These are phyloP conservation scores for Cuniculus paca DNA, from an alignment of 2,797 vertebrate genomes.

Conservation along the genomic window DNA sequence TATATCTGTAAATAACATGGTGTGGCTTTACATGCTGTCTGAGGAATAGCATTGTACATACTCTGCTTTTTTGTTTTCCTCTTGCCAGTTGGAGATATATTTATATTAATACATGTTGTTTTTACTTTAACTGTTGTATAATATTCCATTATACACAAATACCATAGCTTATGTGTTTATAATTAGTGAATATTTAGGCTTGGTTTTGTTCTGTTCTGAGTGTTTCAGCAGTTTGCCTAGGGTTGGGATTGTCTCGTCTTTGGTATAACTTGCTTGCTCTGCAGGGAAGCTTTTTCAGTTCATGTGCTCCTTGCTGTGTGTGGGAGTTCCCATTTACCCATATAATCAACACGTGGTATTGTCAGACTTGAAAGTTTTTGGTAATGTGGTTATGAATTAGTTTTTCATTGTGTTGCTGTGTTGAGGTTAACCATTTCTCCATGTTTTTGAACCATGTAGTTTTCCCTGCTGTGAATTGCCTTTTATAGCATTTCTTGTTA, in stretches of 20 bases:
- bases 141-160: neutral
- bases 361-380: conserved; percentile 36
- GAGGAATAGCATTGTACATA: neutral
- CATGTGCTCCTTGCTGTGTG: neutral
- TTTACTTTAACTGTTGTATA: conserved; percentile 17
- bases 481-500: conserved; percentile 47
- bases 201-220: neutral
- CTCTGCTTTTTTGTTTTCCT: neutral
- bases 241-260: neutral
- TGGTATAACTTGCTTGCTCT: neutral
- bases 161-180: neutral
- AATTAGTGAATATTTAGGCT: neutral
- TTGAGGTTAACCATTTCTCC: neutral
- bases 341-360: neutral
- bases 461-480: conserved; percentile 25
- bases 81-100: neutral
- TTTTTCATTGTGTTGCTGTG: conserved; percentile 14
- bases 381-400: neutral
- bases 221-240: neutral
- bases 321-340: neutral
- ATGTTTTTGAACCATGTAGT: neutral
- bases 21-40: neutral
- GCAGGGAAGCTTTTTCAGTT: neutral
- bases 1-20: neutral
- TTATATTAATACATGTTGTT: neutral